phyloP scores from a whole-genome alignment of 2,888 invertebrate species.

The Andrena camellia region DNA sequence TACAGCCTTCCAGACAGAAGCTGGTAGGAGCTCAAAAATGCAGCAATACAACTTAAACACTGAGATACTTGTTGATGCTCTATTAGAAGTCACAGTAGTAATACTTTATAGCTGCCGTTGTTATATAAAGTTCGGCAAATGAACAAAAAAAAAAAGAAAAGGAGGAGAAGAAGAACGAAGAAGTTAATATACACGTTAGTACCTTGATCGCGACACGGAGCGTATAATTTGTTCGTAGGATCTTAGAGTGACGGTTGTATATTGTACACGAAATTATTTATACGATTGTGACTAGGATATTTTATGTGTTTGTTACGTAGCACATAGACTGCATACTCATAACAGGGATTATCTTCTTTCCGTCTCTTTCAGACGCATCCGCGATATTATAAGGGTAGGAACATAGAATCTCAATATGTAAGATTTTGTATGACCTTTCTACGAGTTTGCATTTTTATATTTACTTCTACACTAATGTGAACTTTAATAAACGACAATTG shows the following conservation, averaged over 20 bases:
- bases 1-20: slow-evolving; percentile 56
- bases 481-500: slow-evolving; percentile 69
- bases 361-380: slow-evolving; percentile 31
- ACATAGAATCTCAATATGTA: slow-evolving; percentile 63
- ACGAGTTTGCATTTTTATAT: slow-evolving; percentile 83
- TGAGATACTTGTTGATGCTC: slow-evolving; percentile 58
- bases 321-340: slow-evolving; percentile 64
- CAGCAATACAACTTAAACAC: slow-evolving; percentile 57
- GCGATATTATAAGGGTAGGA: slow-evolving; percentile 32
- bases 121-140: slow-evolving; percentile 64
- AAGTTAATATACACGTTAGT: slow-evolving; percentile 66
- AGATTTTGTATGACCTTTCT: slow-evolving; percentile 75
- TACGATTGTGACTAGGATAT: slow-evolving; percentile 54
- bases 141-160: slow-evolving; percentile 44
- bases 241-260: slow-evolving; percentile 66
- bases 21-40: slow-evolving; percentile 58
- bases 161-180: background rate
- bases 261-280: slow-evolving; percentile 63
- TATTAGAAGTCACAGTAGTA: slow-evolving; percentile 41
- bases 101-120: slow-evolving; percentile 55
- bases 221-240: slow-evolving; percentile 60
- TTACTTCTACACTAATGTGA: slow-evolving; percentile 84
- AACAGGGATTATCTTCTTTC: slow-evolving; percentile 51
- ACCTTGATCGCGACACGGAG: slow-evolving; percentile 58
- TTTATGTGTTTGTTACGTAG: slow-evolving; percentile 54